phyloP scores from a whole-genome alignment of 2,797 vertebrate genomes.

The Pseudopleuronectes americanus region DNA sequence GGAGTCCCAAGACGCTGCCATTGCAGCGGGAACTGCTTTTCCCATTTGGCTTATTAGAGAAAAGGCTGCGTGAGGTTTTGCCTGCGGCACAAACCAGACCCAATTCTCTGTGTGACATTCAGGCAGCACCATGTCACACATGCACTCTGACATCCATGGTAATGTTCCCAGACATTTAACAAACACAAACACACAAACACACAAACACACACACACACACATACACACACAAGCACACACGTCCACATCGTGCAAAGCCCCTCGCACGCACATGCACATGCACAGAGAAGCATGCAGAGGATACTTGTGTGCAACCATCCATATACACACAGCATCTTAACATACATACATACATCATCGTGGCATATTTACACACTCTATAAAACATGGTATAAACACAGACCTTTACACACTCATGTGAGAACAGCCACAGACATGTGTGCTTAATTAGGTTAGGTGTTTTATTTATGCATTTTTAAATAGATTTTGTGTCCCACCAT shows the following conservation, averaged over 20 bases:
- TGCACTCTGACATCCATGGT: slow-evolving; percentile 58
- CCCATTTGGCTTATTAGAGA: slow-evolving; percentile 71
- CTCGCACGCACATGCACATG: slow-evolving; percentile 23
- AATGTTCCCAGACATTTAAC: slow-evolving; percentile 60
- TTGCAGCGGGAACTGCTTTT: slow-evolving; percentile 47
- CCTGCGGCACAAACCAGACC: slow-evolving; percentile 73
- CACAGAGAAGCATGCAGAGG: slow-evolving; percentile 17
- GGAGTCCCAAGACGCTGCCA: slow-evolving; percentile 59
- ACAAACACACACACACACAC: slow-evolving; percentile 20
- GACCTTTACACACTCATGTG: slow-evolving; percentile 34
- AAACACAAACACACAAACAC: slow-evolving; percentile 25
- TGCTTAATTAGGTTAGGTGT: slow-evolving; percentile 43
- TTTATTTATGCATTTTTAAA: slow-evolving; percentile 64
- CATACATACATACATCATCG: slow-evolving; percentile 55
- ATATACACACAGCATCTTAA: slow-evolving; percentile 48
- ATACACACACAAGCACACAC: neutral
- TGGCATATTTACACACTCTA: slow-evolving; percentile 65
- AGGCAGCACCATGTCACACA: slow-evolving; percentile 65
- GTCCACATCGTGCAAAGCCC: slow-evolving; percentile 39
- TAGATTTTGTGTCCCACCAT: slow-evolving; percentile 56
- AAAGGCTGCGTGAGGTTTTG: slow-evolving; percentile 67
- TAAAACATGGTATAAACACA: slow-evolving; percentile 50
- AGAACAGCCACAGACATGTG: slow-evolving; percentile 35
- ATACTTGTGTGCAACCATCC: slow-evolving; percentile 48
- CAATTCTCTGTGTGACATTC: slow-evolving; percentile 74